These are phyloP conservation scores for Marcusenius ussheri DNA, from an alignment of 2,113 vertebrate genomes.

Conservation along the genomic window DNA sequence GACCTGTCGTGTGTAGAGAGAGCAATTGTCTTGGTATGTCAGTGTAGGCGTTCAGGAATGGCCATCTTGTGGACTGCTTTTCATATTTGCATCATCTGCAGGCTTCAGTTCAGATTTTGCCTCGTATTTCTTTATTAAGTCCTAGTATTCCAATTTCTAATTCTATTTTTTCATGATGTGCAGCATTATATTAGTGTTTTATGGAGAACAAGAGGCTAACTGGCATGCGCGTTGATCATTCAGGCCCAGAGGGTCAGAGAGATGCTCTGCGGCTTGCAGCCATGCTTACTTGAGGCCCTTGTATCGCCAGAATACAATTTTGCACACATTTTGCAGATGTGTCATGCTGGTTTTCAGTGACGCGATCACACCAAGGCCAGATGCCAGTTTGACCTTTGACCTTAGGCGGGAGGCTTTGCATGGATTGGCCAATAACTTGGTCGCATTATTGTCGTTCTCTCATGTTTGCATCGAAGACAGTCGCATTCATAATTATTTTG, in stretches of 20 bases:
- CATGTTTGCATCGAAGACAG: conserved; percentile 34
- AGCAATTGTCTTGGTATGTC: neutral
- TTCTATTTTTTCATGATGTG: neutral
- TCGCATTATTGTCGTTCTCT: conserved; percentile 18
- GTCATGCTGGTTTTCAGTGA: neutral
- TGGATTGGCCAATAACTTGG: neutral
- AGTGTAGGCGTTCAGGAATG: neutral
- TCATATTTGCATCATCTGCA: neutral
- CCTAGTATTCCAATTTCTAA: neutral
- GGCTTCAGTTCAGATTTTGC: neutral
- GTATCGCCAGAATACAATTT: neutral
- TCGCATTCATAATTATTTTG: conserved; percentile 42
- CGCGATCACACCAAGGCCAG: neutral
- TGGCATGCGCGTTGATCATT: neutral
- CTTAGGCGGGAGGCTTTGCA: neutral
- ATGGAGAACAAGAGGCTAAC: neutral
- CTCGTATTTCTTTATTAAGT: neutral
- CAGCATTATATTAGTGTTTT: neutral
- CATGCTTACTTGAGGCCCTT: neutral
- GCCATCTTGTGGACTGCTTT: neutral
- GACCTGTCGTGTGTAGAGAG: neutral
- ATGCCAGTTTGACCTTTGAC: neutral
- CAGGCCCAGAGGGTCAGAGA: neutral
- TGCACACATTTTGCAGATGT: neutral
- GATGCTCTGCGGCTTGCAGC: neutral